A percentile compares a stretch with the other conserved stretches of the same genome.
phyloP scores from a whole-genome alignment of 2,113 vertebrate species.

The Lophotis ruficrista region DNA sequence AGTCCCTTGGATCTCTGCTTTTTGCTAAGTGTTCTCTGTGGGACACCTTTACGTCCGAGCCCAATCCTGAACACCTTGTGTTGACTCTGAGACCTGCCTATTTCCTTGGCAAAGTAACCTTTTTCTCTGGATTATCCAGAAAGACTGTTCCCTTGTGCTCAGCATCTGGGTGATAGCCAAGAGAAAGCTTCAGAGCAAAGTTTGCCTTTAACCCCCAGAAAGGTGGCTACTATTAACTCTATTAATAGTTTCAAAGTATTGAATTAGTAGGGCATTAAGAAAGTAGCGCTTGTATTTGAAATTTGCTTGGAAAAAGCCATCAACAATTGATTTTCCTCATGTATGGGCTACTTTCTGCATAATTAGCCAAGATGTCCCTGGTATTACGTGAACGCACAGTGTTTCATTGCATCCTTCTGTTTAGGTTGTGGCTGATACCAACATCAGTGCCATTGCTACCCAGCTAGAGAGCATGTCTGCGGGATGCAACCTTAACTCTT shows the following conservation, averaged over 20 bases:
- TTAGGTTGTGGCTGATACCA: constrained; percentile 94
- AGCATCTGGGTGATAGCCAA: neutral
- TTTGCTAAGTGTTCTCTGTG: neutral
- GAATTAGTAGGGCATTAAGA: neutral
- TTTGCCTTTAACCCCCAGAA: neutral
- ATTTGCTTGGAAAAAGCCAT: neutral
- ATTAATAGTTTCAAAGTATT: neutral
- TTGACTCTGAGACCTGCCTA: rapidly evolving
- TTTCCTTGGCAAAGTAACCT: neutral
- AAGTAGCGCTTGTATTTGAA: neutral
- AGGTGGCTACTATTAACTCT: neutral
- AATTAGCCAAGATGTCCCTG: neutral
- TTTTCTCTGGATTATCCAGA: neutral
- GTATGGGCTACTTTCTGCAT: neutral
- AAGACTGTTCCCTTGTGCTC: neutral
- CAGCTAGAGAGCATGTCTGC: constrained; percentile 89
- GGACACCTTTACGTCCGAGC: neutral
- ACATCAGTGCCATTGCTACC: constrained; percentile 89
- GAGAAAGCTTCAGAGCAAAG: neutral
- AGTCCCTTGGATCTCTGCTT: neutral
- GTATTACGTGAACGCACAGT: neutral
- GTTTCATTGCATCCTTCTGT: neutral
- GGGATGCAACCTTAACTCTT: constrained; percentile 54
- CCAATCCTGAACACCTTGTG: neutral
- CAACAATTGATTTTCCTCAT: neutral